These are phyloP conservation scores for Protaetia brevitarsis DNA, from an alignment of 1,140 invertebrate genomes.

Conservation along the genomic window DNA sequence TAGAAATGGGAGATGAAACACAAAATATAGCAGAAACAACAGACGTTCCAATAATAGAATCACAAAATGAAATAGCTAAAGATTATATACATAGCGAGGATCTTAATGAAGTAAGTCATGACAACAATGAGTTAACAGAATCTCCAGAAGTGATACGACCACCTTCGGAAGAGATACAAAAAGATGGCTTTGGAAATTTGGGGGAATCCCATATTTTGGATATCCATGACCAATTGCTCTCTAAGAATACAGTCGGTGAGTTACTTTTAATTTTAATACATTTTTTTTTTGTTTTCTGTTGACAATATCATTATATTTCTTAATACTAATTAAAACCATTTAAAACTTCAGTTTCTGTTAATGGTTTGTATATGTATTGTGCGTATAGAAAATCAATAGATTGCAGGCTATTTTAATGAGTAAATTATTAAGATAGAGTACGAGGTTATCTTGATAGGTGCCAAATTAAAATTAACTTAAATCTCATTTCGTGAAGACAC, in stretches of 20 bases:
- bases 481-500: too few species aligned
- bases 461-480: too few species aligned
- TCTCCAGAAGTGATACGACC: not conserved
- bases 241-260: conserved; percentile 1
- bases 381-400: too few species aligned
- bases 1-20: too few species aligned
- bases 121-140: not conserved
- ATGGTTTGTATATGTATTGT: too few species aligned
- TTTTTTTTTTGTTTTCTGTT: not conserved
- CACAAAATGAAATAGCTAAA: too few species aligned
- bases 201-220: not conserved
- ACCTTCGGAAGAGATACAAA: not conserved
- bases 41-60: not conserved
- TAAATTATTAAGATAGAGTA: too few species aligned
- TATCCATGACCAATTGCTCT: not conserved
- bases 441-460: too few species aligned
- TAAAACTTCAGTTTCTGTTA: too few species aligned
- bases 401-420: too few species aligned
- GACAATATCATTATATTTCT: not conserved
- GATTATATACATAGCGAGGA: too few species aligned
- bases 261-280: not conserved
- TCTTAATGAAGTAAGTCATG: not conserved
- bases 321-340: too few species aligned
- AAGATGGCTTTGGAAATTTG: not conserved
- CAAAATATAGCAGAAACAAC: not conserved